Conservation (phyloP, 2,797 vertebrate species). For the Onychomys leucogaster region DNA sequence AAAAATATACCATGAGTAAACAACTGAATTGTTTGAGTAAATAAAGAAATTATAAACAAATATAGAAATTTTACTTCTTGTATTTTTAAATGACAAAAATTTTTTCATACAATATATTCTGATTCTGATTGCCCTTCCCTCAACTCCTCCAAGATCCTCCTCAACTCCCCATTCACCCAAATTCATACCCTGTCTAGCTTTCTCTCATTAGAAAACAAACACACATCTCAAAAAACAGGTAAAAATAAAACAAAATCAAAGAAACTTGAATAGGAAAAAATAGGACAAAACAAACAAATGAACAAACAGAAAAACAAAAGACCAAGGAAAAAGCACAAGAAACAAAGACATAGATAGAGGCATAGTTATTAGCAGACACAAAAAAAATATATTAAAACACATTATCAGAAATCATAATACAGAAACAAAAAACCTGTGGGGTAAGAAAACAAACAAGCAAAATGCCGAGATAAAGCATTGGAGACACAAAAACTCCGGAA, state of each 20-base stretch:
- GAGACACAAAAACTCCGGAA: background rate
- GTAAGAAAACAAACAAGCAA: background rate
- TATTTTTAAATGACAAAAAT: background rate
- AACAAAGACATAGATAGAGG: background rate
- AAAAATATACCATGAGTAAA: background rate
- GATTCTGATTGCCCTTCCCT: background rate
- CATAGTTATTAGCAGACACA: background rate
- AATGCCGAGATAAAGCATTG: background rate
- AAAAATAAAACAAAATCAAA: background rate
- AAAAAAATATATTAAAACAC: background rate
- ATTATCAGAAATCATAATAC: background rate
- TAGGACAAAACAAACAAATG: background rate
- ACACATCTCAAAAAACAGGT: background rate
- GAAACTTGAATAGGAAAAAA: background rate
- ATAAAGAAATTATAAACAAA: background rate
- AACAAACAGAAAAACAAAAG: background rate
- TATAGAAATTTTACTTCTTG: background rate
- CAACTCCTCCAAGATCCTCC: background rate
- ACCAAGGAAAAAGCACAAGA: background rate
- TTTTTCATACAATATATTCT: background rate
- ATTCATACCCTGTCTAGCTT: background rate
- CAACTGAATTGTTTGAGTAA: background rate
- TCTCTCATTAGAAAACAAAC: background rate
- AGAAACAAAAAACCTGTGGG: background rate
- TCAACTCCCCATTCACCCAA: background rate